Base-by-base conservation (phyloP, 2,888 invertebrate species). In the Acanthosepion lycidas region DNA sequence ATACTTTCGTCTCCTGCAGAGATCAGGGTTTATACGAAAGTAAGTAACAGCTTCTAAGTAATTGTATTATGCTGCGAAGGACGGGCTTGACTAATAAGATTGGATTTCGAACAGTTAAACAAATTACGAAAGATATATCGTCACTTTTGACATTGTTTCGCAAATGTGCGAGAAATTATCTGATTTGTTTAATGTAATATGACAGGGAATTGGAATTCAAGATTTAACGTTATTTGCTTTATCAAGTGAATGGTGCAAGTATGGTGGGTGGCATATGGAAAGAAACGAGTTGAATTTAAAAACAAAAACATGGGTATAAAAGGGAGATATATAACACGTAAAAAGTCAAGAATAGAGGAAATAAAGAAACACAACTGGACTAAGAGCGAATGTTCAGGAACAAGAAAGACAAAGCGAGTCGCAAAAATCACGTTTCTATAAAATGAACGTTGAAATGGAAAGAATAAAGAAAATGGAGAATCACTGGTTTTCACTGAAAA, bases 151-250 rank as follows among this genome's bases (percentile, higher is more conserved):
- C 78, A 78, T 78, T 33, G 78, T 33, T 78, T 33, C 78, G 78
- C 78, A 78, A 78, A 78, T 78, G n/a, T 78, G 78, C 20, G 33
- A 78, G 78, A 78, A 78, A 78, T 78, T 78, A 78, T 78, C 78
- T 78, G 78, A 78, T 78, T 78, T 33, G 33, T 78, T n/a, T 78
- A n/a, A 78, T 78, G n/a, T 78, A 78, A 78, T 78, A 78, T 78
- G 78, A 78, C 78, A 78, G 33, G n/a, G n/a, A n/a, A 78, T n/a
- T 78, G 78, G 5, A 78, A 78, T 78, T 78, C 78, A n/a, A 78
- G 78, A 33, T 33, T 78, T 78, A 33, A 78, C 78, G n/a, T 78
- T 78, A 78, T 78, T 78, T 78, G 0, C 78, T n/a, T 5, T n/a
- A n/a, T 33, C 78, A 33, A 78, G 18, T 78, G 6, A n/a, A 78